Evolutionary conservation across 2,888 invertebrate genomes (phyloP), one percentile per base, ranked within the genome.

Genomic region (Acanthosepion pharaonis): DNA sequence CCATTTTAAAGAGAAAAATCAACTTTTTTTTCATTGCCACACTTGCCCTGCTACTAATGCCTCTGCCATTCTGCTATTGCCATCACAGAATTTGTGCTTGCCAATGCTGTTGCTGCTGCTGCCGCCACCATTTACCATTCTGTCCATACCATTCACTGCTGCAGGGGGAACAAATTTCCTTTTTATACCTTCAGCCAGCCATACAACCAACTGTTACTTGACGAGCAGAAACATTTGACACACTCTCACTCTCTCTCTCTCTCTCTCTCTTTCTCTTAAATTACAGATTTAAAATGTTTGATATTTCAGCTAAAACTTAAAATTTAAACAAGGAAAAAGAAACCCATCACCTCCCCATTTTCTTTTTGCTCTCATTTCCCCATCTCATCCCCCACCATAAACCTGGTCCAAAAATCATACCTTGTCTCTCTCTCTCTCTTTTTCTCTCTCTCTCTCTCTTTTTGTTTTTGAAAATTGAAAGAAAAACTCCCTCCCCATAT

Each of bases 121-220:
- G 23, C 92, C 51, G 8, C 9, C n/a, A 78, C 78, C 78, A n/a
- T 78, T 78, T 33, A 78, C n/a, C 78, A 51, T 59, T 94, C 94
- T 59, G 55, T 94, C 94, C 59, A 94, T 28, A 55, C 92, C 51
- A 78, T 78, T 78, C 64, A 64, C 64, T 64, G 42, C 64, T 94
- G 94, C 48, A 20, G 64, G 94, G 49, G 51, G 49, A 28, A 42
- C 25, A 28, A 49, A 20, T 3, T 18, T 49, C 25, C 33, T 51
- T 5, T 92, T 92, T 92, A 51, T 9, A 92, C n/a, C 92, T 51
- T 18, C 92, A 92, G 92, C 92, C 49, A 51, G 48, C 92, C n/a
- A 64, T n/a, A n/a, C 64, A 94, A 28, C 59, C 94, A 94, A 33
- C 49, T n/a, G 78, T 78, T 15, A 15, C 33, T 78, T 78, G 78